Evolutionary conservation across 2,797 vertebrate genomes (phyloP).

Genomic region (Typhlichthys eigenmanni): DNA sequence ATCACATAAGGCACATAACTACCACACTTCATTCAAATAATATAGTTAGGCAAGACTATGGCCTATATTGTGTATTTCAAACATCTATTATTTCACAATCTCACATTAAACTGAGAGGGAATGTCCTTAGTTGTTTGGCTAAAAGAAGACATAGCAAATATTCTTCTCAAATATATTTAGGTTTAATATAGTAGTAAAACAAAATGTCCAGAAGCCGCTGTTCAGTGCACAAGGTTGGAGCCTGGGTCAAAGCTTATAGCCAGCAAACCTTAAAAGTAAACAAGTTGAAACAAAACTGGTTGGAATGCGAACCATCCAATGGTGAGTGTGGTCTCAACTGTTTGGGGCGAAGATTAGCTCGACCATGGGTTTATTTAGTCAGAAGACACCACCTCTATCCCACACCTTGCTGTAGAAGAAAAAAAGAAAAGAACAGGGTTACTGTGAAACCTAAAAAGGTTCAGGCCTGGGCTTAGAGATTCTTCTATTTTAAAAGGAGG

Average conservation of each 20-base stretch:
- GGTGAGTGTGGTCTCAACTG: background rate
- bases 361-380: background rate
- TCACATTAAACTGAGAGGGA: too few species aligned
- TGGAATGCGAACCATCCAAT: background rate
- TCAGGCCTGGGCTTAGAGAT: constrained; percentile 28
- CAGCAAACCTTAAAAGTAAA: constrained; percentile 1
- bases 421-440: background rate
- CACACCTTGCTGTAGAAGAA: constrained; percentile 4
- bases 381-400: background rate
- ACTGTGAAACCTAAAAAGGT: constrained; percentile 34
- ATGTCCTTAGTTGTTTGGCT: too few species aligned
- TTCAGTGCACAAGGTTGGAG: background rate
- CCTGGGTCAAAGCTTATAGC: background rate
- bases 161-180: background rate
- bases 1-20: background rate
- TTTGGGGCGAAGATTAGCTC: too few species aligned
- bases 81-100: too few species aligned
- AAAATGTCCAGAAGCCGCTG: background rate
- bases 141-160: too few species aligned
- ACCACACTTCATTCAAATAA: background rate
- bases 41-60: background rate
- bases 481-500: constrained; percentile 33
- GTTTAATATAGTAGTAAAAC: background rate
- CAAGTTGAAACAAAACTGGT: background rate
- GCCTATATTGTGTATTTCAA: too few species aligned